Base-by-base conservation (phyloP, 1,140 invertebrate genomes). In the Tribolium castaneum region DNA sequence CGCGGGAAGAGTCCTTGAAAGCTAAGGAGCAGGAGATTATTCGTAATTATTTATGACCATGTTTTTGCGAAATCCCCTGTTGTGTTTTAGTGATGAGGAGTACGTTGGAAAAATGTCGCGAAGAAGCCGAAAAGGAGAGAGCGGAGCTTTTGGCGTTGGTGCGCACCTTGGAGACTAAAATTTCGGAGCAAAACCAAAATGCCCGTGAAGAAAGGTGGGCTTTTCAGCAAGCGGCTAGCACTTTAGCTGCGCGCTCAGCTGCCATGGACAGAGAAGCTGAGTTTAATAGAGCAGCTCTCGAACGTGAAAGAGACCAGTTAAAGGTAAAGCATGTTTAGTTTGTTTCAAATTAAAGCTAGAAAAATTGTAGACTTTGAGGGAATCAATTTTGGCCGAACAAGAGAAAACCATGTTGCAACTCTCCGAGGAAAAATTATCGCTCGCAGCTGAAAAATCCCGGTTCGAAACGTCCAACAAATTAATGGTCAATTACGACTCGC, bases 81-180 rank as follows among this genome's bases (percentile, higher is more conserved):
- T 76, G 3, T 34, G 14, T 84, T 83, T 50, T 35, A 86, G 86
- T 83, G 50, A 87, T 86, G 84, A 84, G 87, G 70, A 51, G 83
- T n/a, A 80, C 86, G 1, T 75, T 90, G 4, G 87, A 87, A 76
- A 87, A 88, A 54, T 84, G 84, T 13, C 84, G 87, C 49, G 86
- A 87, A 34, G 76, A 82, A n/a, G 85, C 87, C 1, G 88, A 89
- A 14, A 80, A 81, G 6, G 89, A 90, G 80, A 83, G 89, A 79
- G 81, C 86, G 3, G 86, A 88, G n/a, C 83, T 90, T 0, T 84
- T 90, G 81, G 83, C 85, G 3, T 75, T 90, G 10, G 86, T 90
- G 0, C 81, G 86, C 71, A 89, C 83, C 3, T 77, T 90, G 19
- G 89, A 90, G 78, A 77, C 84, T 6, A 89, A 89, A 81, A 77